Conservation (phyloP, 2,113 vertebrate genomes). For the Empidonax traillii region DNA sequence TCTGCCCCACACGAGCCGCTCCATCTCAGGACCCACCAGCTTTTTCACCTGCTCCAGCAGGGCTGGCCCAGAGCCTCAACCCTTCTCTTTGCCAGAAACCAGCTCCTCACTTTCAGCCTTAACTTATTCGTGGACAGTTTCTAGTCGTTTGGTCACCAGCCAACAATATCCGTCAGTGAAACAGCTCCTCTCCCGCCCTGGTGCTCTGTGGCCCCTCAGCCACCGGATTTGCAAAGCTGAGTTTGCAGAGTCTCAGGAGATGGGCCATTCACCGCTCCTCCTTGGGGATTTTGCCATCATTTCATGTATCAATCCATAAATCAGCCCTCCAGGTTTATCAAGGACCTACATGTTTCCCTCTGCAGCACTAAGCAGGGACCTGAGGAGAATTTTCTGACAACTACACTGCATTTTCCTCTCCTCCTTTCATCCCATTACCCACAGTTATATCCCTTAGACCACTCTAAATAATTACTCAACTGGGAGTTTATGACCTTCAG, state of each 20-base stretch:
- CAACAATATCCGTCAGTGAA: not conserved
- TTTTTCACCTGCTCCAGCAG: not conserved
- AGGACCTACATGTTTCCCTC: not conserved
- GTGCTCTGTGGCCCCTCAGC: fast-evolving
- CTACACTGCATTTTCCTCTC: not conserved
- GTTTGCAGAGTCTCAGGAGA: not conserved
- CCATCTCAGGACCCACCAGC: not conserved
- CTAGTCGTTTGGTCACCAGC: not conserved
- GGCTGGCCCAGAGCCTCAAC: not conserved
- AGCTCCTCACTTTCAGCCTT: not conserved
- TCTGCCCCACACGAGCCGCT: not conserved
- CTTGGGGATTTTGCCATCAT: constrained; percentile 6
- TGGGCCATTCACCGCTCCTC: not conserved
- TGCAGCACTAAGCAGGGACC: not conserved
- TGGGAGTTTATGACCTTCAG: constrained; percentile 39
- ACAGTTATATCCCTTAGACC: not conserved
- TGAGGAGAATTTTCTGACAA: constrained; percentile 6
- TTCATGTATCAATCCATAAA: constrained; percentile 20
- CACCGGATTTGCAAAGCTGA: not conserved
- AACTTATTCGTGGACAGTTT: not conserved
- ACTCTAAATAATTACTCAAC: constrained; percentile 60
- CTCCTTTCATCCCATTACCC: constrained; percentile 44
- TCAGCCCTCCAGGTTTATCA: constrained; percentile 12
- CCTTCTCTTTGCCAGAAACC: not conserved
- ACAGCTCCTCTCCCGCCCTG: not conserved